Conservation (phyloP, 1,140 invertebrate genomes). For the Kradibia gibbosae region DNA sequence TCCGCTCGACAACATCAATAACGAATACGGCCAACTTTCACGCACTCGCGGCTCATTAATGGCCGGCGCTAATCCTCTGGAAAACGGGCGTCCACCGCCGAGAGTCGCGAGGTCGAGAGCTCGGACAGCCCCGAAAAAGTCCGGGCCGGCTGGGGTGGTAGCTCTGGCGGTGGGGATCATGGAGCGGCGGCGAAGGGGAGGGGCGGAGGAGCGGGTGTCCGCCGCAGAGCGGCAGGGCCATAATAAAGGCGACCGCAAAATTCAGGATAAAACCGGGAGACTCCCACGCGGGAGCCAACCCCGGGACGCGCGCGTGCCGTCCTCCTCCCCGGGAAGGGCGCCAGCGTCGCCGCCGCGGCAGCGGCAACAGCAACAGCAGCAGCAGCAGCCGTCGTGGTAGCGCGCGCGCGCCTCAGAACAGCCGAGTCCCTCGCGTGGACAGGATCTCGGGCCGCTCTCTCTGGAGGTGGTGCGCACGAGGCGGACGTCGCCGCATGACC, state of each 20-base stretch:
- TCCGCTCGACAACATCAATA: background rate
- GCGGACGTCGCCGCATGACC: background rate
- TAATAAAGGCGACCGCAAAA: slow-evolving; percentile 2
- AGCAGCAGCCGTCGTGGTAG: background rate
- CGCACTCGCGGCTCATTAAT: background rate
- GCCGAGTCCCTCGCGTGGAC: slow-evolving; percentile 64
- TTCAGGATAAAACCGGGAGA: background rate
- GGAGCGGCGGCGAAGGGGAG: background rate
- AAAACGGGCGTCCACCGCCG: background rate
- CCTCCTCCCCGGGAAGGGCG: background rate
- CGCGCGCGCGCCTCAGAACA: slow-evolving; percentile 56
- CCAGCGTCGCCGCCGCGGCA: background rate
- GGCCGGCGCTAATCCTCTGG: background rate
- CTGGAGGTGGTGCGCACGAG: background rate
- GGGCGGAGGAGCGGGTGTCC: background rate
- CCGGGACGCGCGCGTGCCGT: slow-evolving; percentile 5
- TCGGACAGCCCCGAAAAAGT: background rate
- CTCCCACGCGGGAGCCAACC: background rate
- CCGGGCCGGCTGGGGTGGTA: too few relatives aligned
- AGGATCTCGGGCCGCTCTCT: slow-evolving; percentile 52
- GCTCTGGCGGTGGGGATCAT: too few relatives aligned
- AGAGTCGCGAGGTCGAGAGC: background rate
- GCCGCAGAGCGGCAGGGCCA: background rate
- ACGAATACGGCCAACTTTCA: background rate
- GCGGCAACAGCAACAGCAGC: background rate